Evolutionary conservation across 2,113 vertebrate species (phyloP), one percentile per base, ranked within the genome.

Genomic region (Globicephala melas): DNA sequence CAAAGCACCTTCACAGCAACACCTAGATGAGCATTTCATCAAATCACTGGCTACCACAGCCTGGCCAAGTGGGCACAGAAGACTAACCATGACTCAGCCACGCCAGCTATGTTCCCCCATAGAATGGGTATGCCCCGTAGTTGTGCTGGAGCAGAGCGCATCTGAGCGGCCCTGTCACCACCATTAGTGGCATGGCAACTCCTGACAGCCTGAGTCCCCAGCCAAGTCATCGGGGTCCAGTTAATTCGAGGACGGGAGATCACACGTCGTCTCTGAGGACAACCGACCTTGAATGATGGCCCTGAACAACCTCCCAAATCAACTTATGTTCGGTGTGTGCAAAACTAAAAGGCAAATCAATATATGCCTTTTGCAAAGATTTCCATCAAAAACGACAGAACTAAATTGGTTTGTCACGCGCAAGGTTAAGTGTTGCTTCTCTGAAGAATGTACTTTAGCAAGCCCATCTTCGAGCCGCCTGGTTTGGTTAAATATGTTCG

Each of bases 91-190:
- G 0, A 8, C 55, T 28, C 47, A 47, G 21, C 44, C 36, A 4
- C 44, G 60, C 6, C 6, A 18, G 50, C 21, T 44, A 0, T 0
- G 1, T 4, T 33, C 5, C 11, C 15, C 53, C 14, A 15, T 3
- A 26, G 17, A 47, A 82, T 0, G 13, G 67, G 17, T 28, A 13
- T 0, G 1, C 15, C 67, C 62, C 1, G 5, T 0, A 2, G 33
- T 21, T 2, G 13, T 8, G 6, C 8, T 1, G 28, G 15, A 12
- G 55, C 41, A 18, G 7, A 47, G 28, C 0, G 0, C 1, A 28
- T n/a, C 60, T 50, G 55, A 84, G 63, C 47, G 26, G 38, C 47
- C 25, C 38, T 17, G 14, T 20, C 81, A 14, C 36, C 55, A 11
- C n/a, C 62, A 31, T 26, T 4, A 41, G 31, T 0, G 50, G 53